Conservation (phyloP, 2,888 invertebrate species). For the Heteromyza rotundicornis region DNA sequence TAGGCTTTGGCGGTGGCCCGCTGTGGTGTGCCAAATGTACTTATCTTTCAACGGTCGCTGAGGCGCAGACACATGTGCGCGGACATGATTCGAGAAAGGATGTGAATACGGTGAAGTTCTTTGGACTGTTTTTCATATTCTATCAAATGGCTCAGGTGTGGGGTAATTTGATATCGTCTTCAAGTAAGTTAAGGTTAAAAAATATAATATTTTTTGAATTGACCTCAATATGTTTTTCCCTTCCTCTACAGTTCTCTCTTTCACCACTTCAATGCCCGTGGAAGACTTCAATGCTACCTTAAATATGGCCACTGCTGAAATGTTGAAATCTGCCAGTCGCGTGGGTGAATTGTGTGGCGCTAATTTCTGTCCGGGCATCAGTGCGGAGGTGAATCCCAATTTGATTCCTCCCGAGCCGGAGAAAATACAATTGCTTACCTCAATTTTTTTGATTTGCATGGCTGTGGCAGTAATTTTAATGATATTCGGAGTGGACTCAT, state of each 20-base stretch:
- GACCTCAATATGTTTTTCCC: neutral
- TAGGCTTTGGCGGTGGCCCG: constrained; percentile 82
- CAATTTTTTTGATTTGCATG: constrained; percentile 84
- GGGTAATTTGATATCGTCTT: constrained; percentile 90
- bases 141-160: constrained; percentile 95
- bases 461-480: constrained; percentile 76
- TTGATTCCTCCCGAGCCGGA: constrained; percentile 73
- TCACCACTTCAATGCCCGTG: neutral
- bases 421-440: constrained; percentile 79
- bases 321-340: constrained; percentile 36
- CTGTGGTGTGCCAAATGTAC: constrained; percentile 97
- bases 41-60: constrained; percentile 83
- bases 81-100: constrained; percentile 70
- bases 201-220: neutral
- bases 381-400: constrained; percentile 69
- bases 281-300: neutral
- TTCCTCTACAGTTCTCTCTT: neutral
- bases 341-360: constrained; percentile 73
- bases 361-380: constrained; percentile 73
- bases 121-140: constrained; percentile 95
- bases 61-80: constrained; percentile 76
- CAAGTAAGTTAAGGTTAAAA: constrained; percentile 64
- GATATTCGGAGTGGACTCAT: constrained; percentile 79
- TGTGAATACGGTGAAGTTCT: constrained; percentile 86
- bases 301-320: neutral